Evolutionary conservation across 2,888 invertebrate genomes (phyloP).

Genomic region (Rutpela maculata): DNA sequence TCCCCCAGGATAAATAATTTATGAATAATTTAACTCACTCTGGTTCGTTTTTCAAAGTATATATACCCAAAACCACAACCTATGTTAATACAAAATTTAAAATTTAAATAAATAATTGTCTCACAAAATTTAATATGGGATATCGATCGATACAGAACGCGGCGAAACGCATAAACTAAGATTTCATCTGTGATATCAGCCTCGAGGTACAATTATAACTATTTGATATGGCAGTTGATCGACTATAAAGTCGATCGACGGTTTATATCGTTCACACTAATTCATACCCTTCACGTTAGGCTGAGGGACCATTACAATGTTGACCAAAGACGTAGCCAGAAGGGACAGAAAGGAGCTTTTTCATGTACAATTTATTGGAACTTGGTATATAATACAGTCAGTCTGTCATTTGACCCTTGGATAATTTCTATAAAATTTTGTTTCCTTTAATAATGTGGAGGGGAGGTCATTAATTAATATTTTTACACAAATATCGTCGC

Average conservation of each 20-base stretch:
- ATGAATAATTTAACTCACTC: no score
- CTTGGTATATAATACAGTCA: no score
- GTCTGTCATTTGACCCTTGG: no score
- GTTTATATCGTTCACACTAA: constrained; percentile 53
- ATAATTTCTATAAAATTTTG: no score
- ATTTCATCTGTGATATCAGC: constrained; percentile 48
- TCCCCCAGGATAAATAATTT: no score
- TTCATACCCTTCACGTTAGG: constrained; percentile 47
- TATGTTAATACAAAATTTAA: no score
- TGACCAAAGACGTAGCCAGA: constrained; percentile 39
- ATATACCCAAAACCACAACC: no score
- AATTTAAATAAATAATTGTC: no score
- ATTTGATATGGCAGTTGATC: constrained; percentile 55
- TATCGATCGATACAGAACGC: constrained; percentile 31
- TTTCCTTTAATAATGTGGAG: no score
- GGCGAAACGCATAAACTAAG: constrained; percentile 38
- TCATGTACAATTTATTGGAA: background rate
- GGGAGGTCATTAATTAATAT: no score
- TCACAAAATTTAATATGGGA: constrained; percentile 38
- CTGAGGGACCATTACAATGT: constrained; percentile 50
- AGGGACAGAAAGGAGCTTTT: background rate
- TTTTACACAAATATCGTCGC: no score
- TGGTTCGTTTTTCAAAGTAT: no score
- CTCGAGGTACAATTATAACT: constrained; percentile 49
- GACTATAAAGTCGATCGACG: constrained; percentile 50